Percentiles rank a stretch among this genome's conserved stretches.
phyloP scores from a whole-genome alignment of 2,113 vertebrate genomes.

The Triplophysa dalaica region DNA sequence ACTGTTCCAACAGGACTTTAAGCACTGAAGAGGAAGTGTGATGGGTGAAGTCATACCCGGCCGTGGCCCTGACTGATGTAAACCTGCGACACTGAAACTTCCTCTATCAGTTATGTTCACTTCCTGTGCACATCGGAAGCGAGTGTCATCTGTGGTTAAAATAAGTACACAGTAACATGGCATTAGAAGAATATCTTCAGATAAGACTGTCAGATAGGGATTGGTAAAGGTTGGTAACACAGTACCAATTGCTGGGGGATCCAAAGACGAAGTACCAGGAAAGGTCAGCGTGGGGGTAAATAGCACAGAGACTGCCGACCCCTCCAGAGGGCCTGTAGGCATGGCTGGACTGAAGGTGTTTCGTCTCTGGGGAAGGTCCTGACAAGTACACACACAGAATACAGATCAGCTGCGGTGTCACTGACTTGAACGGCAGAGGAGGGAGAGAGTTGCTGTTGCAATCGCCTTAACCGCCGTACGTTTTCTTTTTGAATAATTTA shows the following conservation, averaged over 20 bases:
- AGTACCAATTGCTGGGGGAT: constrained; percentile 24
- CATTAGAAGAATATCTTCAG: constrained; percentile 26
- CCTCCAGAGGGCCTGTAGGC: constrained; percentile 36
- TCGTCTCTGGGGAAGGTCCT: constrained; percentile 23
- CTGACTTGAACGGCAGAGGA: constrained; percentile 27
- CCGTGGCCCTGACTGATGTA: constrained; percentile 20
- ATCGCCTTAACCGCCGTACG: not conserved
- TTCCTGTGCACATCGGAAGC: constrained; percentile 31
- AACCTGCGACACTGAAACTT: constrained; percentile 31
- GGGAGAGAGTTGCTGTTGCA: not conserved
- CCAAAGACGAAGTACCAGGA: constrained; percentile 21
- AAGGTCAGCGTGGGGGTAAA: constrained; percentile 44
- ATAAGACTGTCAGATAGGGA: not conserved
- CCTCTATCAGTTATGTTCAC: constrained; percentile 38
- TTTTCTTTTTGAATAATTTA: not conserved
- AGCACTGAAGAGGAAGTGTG: constrained; percentile 27
- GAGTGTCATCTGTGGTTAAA: not conserved
- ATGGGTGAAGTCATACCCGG: constrained; percentile 22
- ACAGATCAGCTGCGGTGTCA: constrained; percentile 14
- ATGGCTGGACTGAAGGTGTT: constrained; percentile 25
- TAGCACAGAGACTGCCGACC: constrained; percentile 21
- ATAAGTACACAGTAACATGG: constrained; percentile 15
- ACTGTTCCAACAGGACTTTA: constrained; percentile 17
- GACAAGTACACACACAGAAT: not conserved
- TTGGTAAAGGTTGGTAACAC: constrained; percentile 37